A percentile compares a stretch with the other conserved stretches of the same genome.
Conservation (phyloP, 37 sponge, comb jelly and placozoan genomes). For the Axinella damicornis region DNA sequence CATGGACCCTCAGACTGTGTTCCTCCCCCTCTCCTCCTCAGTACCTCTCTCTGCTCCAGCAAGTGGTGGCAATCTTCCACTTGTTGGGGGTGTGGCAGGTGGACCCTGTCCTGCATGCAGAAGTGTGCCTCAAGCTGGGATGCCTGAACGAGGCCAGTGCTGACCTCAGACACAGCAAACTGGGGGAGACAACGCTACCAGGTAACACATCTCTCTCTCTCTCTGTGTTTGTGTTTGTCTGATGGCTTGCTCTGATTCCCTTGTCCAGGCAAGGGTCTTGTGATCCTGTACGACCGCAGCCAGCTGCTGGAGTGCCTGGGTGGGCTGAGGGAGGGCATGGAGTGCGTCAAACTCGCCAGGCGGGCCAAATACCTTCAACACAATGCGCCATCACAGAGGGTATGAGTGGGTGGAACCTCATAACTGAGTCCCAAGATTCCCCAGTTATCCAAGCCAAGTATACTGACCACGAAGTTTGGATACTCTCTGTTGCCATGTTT, state of each 20-base stretch:
- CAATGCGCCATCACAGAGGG: too few species aligned
- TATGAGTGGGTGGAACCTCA: too few species aligned
- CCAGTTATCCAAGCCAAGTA: too few species aligned
- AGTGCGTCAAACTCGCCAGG: conserved; percentile 12
- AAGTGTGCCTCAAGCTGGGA: conserved; percentile 63
- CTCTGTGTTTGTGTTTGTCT: too few species aligned
- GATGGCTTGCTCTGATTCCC: too few species aligned
- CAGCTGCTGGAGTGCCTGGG: conserved; percentile 33
- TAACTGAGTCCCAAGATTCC: too few species aligned
- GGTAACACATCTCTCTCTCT: not conserved
- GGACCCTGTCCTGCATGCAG: conserved; percentile 68
- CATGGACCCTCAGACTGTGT: too few species aligned
- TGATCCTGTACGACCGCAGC: conserved; percentile 19
- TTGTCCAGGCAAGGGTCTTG: not conserved
- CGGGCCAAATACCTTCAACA: not conserved
- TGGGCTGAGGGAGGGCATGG: conserved; percentile 20
- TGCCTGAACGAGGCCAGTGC: conserved; percentile 47
- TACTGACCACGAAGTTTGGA: too few species aligned
- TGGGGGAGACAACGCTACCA: too few species aligned
- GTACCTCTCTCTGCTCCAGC: conserved; percentile 26
- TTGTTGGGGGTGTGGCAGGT: conserved; percentile 48
- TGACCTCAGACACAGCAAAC: not conserved
- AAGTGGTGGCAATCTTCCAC: conserved; percentile 28
- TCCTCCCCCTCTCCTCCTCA: conserved; percentile 3
- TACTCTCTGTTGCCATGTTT: too few species aligned